These are phyloP conservation scores for Argya squamiceps DNA, from an alignment of 2,797 vertebrate species.

Conservation along the genomic window DNA sequence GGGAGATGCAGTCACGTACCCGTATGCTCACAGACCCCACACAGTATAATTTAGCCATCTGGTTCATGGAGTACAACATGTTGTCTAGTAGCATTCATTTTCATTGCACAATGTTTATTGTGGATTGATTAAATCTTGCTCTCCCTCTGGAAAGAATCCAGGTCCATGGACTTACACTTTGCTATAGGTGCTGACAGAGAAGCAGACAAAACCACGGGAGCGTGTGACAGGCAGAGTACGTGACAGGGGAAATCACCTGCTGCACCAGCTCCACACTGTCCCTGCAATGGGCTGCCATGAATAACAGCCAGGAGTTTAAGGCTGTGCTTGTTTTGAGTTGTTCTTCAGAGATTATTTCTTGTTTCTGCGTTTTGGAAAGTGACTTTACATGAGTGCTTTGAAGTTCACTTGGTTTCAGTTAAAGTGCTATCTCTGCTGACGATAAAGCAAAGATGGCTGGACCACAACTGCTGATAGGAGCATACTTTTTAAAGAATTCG, in stretches of 20 bases:
- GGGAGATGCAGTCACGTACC: background rate
- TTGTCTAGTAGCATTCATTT: background rate
- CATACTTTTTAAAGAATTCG: background rate
- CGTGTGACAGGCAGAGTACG: background rate
- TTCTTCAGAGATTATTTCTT: background rate
- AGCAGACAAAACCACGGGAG: background rate
- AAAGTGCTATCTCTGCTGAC: background rate
- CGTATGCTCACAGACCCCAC: background rate
- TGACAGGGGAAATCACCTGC: background rate
- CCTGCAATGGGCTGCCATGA: background rate
- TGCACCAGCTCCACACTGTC: background rate
- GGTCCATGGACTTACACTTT: background rate
- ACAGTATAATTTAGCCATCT: background rate
- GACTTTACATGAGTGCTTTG: background rate
- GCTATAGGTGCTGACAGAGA: background rate
- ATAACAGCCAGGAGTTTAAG: background rate
- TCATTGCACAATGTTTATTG: slow-evolving; percentile 16
- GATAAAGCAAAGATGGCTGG: background rate
- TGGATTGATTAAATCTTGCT: slow-evolving; percentile 2
- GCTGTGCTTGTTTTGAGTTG: background rate
- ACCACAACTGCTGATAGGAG: background rate
- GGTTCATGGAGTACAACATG: background rate
- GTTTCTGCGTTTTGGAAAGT: background rate
- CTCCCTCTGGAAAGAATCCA: background rate
- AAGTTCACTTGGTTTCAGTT: background rate